Evolutionary conservation across 2,113 vertebrate species (phyloP), one percentile per base, ranked within the genome.

Genomic region (Seriola dumerili): DNA sequence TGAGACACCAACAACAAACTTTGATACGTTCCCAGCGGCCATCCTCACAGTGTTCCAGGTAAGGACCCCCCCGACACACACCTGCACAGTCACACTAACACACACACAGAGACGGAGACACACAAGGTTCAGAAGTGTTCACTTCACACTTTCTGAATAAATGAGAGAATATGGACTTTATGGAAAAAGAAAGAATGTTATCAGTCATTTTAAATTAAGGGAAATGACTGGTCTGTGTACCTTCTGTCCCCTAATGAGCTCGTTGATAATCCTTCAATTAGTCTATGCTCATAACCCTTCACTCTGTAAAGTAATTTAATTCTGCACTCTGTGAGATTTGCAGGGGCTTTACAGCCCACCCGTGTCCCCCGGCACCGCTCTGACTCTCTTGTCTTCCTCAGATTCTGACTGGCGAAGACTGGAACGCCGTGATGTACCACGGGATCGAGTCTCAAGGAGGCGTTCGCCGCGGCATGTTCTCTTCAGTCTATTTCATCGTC

Each of bases 21-120:
- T 99, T 0, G 97, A 99, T 80, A 99, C 97, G 40, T 99, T 99
- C 78, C 97, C 98, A 2, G 97, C 98, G 0, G 98, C 98, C 91
- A 99, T 99, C 91, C 97, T 99, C 82, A 99, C 98, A 0, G 98
- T 99, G 58, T 99, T 99, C 90, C 98, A 99, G 97, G 98, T 99
- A 92, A 58, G 11, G 48, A 7, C 1, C 5, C 5, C 16, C 13
- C 4, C 21, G 1, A 23, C 63, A 54, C 13, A 12, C 34, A 42
- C 9, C 52, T 55, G 52, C 52, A 55, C 14, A 55, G 52, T 23
- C 13, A 38, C 66, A 16, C 46, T n/a, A n/a, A 14, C 12, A 21
- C 59, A 10, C 4, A 1, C 21, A 66, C 71, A 29, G 2, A 29
- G 29, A 29, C 29, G 25, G 25, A 48, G 32, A 59, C 52, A 48